Percentiles rank a stretch among this genome's conserved stretches.
Evolutionary conservation across 2,113 vertebrate genomes (phyloP).

Genomic region (Oryzias javanicus): DNA sequence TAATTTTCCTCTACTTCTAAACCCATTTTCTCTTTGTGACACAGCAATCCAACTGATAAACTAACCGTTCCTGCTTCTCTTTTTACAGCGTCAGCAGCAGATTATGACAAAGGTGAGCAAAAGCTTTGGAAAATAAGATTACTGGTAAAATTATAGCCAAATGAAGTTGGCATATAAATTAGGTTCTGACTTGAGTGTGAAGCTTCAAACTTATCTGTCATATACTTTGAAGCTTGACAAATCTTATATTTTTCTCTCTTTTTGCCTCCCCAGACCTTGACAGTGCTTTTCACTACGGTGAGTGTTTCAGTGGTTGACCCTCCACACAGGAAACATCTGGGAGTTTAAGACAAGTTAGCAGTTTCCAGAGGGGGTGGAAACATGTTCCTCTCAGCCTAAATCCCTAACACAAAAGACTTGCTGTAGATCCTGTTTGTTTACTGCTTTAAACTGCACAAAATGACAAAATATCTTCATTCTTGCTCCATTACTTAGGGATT

Average conservation of each 20-base stretch:
- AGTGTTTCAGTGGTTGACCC: conserved; percentile 50
- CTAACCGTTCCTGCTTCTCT: conserved; percentile 30
- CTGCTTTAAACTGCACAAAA: neutral
- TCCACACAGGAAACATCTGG: conserved; percentile 63
- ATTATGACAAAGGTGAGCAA: conserved; percentile 58
- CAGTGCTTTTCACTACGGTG: conserved; percentile 78
- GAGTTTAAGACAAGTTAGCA: conserved; percentile 37
- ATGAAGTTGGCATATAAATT: conserved; percentile 24
- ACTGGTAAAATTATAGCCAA: conserved; percentile 10
- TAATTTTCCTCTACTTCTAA: neutral
- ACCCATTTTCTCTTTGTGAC: conserved; percentile 18
- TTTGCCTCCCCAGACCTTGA: conserved; percentile 65
- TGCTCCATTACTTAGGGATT: no score
- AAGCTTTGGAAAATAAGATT: conserved; percentile 37
- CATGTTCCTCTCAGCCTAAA: conserved; percentile 33
- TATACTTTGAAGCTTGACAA: conserved; percentile 38
- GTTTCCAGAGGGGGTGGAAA: conserved; percentile 53
- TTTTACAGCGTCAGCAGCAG: conserved; percentile 62
- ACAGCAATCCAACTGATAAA: neutral
- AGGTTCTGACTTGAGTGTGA: neutral
- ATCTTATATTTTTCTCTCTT: conserved; percentile 21
- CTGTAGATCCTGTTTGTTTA: neutral
- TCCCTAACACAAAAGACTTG: conserved; percentile 23
- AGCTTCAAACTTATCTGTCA: conserved; percentile 35
- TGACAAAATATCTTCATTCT: neutral